phyloP scores from a whole-genome alignment of 2,797 vertebrate species.

The Pangasius larnaudii region DNA sequence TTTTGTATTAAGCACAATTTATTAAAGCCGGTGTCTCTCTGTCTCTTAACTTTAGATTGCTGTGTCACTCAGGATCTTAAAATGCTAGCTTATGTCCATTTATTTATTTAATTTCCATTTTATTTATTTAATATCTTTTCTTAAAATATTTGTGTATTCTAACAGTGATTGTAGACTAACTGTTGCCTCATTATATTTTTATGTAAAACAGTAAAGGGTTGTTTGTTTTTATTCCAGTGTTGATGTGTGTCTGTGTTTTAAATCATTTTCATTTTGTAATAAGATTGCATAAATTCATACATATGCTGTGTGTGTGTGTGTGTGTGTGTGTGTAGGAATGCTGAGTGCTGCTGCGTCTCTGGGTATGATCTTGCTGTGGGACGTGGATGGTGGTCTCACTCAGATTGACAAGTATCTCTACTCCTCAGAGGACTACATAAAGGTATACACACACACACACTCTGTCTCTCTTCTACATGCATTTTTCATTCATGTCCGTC shows the following conservation, averaged over 20 bases:
- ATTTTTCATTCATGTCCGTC: not conserved
- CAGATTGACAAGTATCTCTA: conserved; percentile 99
- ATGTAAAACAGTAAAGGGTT: not conserved
- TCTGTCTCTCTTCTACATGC: not conserved
- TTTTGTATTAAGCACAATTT: not conserved
- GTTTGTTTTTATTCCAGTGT: too few relatives aligned
- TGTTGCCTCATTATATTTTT: not conserved
- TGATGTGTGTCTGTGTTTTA: not conserved
- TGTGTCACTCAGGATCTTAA: not conserved
- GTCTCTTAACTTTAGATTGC: not conserved
- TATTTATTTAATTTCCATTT: too few relatives aligned
- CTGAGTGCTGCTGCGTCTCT: conserved; percentile 95
- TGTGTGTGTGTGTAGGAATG: conserved; percentile 81
- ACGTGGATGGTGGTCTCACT: conserved; percentile 94
- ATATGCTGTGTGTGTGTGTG: not conserved
- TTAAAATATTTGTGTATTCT: not conserved
- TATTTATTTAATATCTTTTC: too few relatives aligned
- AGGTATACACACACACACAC: conserved; percentile 72
- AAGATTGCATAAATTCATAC: not conserved
- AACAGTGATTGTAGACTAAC: not conserved
- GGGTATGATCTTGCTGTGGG: conserved; percentile 96
- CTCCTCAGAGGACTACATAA: conserved; percentile 98
- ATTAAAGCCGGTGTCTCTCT: not conserved
- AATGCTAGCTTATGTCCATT: too few relatives aligned
- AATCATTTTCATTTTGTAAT: not conserved